Evolutionary conservation across 2,888 invertebrate species (phyloP).

Genomic region (Latrodectus elegans): DNA sequence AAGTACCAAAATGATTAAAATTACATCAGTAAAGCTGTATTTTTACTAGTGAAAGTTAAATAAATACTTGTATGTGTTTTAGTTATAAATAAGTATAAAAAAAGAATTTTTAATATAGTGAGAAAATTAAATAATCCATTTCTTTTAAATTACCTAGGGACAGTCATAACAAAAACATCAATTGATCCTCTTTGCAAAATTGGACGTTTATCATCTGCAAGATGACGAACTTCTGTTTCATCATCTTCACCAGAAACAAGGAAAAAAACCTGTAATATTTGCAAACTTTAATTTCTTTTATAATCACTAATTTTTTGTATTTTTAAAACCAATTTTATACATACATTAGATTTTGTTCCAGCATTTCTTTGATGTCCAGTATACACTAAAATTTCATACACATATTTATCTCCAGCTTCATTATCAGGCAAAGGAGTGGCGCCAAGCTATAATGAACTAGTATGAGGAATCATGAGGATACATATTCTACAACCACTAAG

Average conservation of each 20-base stretch:
- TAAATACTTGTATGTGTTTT: no score
- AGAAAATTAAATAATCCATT: no score
- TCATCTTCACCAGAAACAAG: slow-evolving; percentile 73
- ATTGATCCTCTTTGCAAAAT: slow-evolving; percentile 73
- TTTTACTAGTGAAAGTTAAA: no score
- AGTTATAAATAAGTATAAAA: no score
- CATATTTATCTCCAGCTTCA: slow-evolving; percentile 73
- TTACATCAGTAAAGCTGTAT: no score
- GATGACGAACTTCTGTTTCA: slow-evolving; percentile 73
- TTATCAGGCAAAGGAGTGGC: slow-evolving; percentile 74
- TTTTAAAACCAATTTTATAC: background rate
- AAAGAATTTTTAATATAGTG: no score
- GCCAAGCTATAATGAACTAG: slow-evolving; percentile 72
- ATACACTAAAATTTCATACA: slow-evolving; percentile 74
- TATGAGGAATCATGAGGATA: no score
- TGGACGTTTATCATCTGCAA: slow-evolving; percentile 72
- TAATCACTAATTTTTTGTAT: background rate
- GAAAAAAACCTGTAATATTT: slow-evolving; percentile 71
- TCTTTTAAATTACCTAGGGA: slow-evolving; percentile 70
- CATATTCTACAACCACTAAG: no score
- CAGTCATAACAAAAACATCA: slow-evolving; percentile 74
- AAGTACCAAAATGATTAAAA: no score
- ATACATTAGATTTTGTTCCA: slow-evolving; percentile 72
- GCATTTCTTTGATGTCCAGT: slow-evolving; percentile 73
- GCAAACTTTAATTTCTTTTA: background rate